Evolutionary conservation across 2,113 vertebrate genomes (phyloP).

Genomic region (Pogonocichla stellata): DNA sequence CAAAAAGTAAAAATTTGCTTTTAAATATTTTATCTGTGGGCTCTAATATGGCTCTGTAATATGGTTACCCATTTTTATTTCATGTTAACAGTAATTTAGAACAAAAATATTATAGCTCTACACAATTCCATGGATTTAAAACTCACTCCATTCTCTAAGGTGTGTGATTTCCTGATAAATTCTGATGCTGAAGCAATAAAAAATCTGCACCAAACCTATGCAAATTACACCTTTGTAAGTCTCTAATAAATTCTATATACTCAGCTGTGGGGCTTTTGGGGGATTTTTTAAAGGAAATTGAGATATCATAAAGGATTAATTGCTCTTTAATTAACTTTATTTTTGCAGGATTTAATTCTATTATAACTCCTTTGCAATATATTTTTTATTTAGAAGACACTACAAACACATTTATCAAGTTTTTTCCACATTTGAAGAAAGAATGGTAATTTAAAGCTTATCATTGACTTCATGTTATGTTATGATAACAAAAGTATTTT

Average conservation of each 20-base stretch:
- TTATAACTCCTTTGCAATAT: not conserved
- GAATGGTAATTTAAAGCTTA: not conserved
- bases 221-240: not conserved
- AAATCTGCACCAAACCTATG: accelerated
- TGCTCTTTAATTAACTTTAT: not conserved
- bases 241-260: not conserved
- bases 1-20: not conserved
- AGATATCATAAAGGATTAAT: not conserved
- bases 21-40: not conserved
- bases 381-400: not conserved
- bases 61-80: not conserved
- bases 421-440: not conserved
- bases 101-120: not conserved
- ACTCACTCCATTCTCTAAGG: not conserved
- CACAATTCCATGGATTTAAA: not conserved
- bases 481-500: not conserved
- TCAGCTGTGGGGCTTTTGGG: accelerated
- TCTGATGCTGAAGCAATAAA: not conserved
- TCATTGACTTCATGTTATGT: not conserved
- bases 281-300: not conserved
- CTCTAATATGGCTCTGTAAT: not conserved
- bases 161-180: not conserved
- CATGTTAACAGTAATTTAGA: not conserved
- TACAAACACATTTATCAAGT: not conserved
- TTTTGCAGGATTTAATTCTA: not conserved